Base-by-base conservation (phyloP, 2,113 vertebrate species). In the Rhodinocichla rosea region DNA sequence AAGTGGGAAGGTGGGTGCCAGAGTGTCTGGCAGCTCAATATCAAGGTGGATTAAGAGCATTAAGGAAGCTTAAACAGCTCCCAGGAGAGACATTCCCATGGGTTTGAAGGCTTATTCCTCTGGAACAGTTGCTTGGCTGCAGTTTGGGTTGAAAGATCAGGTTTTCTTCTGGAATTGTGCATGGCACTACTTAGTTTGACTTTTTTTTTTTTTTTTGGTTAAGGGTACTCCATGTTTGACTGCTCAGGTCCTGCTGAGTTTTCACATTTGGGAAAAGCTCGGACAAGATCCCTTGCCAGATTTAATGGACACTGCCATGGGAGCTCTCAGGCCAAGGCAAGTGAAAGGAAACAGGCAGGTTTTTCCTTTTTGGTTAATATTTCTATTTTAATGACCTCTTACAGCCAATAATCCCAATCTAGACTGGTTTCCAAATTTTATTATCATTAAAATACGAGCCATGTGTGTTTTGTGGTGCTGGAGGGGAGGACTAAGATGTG, bases 1-100 rank as follows among this genome's bases (percentile, higher is more conserved):
- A 60, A 87, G 53, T 24, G 14, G 23, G 90, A 91, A 92, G 79
- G 74, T 96, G 94, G 94, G 94, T 97, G 96, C 97, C 96, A 94
- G n/a, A 63, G 57, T 94, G 96, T 97, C 97, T 97, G 91, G 74
- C 78, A 56, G 91, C 83, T 93, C 92, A 33, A 71, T 94, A 94
- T 96, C 93, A 83, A 97, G 89, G 89, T 97, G 96, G 95, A 97
- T 97, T 97, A 97, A 94, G 93, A 91, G 96, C 90, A 90, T 97
- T 97, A 97, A 84, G 68, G 80, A 95, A 92, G 95, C 92, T 97
- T 97, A 97, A 94, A 47, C 27, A 86, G 87, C 84, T 35, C 90
- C 69, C 76, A 76, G 84, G 95, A 91, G 44, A 78, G 89, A 94
- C 79, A 96, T 96, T 97, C 92, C 77, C 79, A 57, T 91, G 86